phyloP scores from a whole-genome alignment of 2,888 invertebrate species.

The Nycteola revayana region DNA sequence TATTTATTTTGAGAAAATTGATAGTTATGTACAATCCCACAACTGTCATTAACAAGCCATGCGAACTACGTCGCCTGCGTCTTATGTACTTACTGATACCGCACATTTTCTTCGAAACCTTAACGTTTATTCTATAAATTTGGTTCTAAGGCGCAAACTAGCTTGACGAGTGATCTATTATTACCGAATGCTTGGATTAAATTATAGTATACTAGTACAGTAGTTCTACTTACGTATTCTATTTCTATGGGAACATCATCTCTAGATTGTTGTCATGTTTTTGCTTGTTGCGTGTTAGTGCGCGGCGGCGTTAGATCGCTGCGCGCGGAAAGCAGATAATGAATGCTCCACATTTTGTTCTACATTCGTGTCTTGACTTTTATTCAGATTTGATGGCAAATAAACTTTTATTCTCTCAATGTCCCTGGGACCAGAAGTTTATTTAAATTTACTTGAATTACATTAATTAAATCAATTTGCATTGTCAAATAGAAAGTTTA shows the following conservation, averaged over 20 bases:
- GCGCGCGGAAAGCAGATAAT: conserved; percentile 35
- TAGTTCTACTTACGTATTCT: conserved; percentile 37
- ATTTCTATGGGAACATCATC: conserved; percentile 42
- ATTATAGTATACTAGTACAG: conserved; percentile 25
- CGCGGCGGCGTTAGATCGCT: conserved; percentile 40
- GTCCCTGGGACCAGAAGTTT: conserved; percentile 7
- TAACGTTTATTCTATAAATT: too few species aligned
- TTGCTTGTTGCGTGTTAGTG: conserved; percentile 41
- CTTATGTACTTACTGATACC: too few species aligned
- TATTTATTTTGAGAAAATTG: conserved; percentile 73
- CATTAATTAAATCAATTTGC: conserved; percentile 31
- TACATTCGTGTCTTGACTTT: conserved; percentile 23
- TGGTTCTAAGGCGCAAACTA: not conserved
- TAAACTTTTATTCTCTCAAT: conserved; percentile 16
- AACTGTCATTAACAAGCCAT: conserved; percentile 52
- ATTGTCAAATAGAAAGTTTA: conserved; percentile 32
- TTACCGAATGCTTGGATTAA: too few species aligned
- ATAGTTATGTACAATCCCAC: conserved; percentile 51
- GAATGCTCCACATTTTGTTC: conserved; percentile 28
- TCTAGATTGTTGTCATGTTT: conserved; percentile 46
- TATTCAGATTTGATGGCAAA: conserved; percentile 23
- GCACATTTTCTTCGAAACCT: too few species aligned
- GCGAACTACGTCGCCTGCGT: too few species aligned
- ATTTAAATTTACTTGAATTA: conserved; percentile 24
- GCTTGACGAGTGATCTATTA: too few species aligned